These are phyloP conservation scores for Nemopilema nomurai DNA, from an alignment of 30 jellyfish, hydroid and myxozoan genomes.

Conservation along the genomic window DNA sequence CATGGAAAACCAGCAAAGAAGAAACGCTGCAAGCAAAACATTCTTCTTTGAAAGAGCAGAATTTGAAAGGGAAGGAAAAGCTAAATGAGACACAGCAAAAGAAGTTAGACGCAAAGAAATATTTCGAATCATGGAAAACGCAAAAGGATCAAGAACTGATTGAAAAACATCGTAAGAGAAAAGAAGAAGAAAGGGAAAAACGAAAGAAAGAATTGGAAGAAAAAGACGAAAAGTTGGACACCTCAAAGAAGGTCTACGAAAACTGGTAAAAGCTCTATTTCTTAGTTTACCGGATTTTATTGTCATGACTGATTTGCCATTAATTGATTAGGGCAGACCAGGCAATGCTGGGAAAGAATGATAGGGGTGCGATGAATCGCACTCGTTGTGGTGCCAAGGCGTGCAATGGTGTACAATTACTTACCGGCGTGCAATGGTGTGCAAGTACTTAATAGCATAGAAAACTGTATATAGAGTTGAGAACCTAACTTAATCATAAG, in stretches of 20 bases:
- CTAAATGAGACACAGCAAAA: constrained; percentile 69
- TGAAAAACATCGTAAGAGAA: constrained; percentile 35
- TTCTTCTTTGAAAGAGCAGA: constrained; percentile 20
- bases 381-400: too few relatives aligned
- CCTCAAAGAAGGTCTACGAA: constrained; percentile 74
- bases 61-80: constrained; percentile 58
- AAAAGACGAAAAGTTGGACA: constrained; percentile 42
- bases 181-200: constrained; percentile 51
- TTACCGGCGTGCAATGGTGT: too few relatives aligned
- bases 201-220: constrained; percentile 66
- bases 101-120: constrained; percentile 68
- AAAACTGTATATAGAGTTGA: too few relatives aligned
- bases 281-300: too few relatives aligned
- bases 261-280: constrained; percentile 51
- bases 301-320: too few relatives aligned
- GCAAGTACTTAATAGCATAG: too few relatives aligned
- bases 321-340: too few relatives aligned
- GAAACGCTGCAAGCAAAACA: constrained; percentile 48
- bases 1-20: constrained; percentile 65
- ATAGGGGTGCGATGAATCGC: too few relatives aligned
- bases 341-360: too few relatives aligned
- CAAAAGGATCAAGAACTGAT: constrained; percentile 62
- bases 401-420: too few relatives aligned
- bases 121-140: constrained; percentile 81
- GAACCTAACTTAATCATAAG: too few relatives aligned